A percentile compares a stretch with the other conserved stretches of the same genome.
phyloP scores from a whole-genome alignment of 2,888 invertebrate species.

The Punctoribates punctum region DNA sequence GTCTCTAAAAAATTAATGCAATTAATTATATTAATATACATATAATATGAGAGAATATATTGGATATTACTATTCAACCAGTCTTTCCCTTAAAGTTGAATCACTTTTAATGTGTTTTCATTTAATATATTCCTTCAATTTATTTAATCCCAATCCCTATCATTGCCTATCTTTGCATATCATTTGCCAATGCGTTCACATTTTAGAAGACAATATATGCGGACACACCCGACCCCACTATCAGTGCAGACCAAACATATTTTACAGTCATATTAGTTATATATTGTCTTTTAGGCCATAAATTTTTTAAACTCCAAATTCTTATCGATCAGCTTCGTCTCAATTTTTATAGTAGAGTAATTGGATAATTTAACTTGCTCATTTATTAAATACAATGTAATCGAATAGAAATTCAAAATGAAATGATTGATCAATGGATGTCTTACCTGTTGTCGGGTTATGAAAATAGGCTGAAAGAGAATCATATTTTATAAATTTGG shows the following conservation, averaged over 20 bases:
- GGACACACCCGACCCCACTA: constrained; percentile 16
- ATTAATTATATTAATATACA: constrained; percentile 16
- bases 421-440: too few species aligned
- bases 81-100: constrained; percentile 9
- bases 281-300: background rate
- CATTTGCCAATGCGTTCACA: background rate
- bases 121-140: constrained; percentile 16
- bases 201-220: constrained; percentile 6
- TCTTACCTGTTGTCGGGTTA: constrained; percentile 89
- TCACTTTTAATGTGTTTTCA: constrained; percentile 25
- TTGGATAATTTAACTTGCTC: too few species aligned
- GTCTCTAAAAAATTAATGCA: constrained; percentile 4
- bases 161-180: background rate
- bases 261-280: background rate
- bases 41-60: background rate
- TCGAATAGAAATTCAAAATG: too few species aligned
- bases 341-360: too few species aligned
- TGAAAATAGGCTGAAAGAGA: constrained; percentile 73
- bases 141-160: constrained; percentile 14
- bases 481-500: background rate
- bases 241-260: constrained; percentile 14
- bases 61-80: background rate
- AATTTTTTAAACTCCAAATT: background rate
- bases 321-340: too few species aligned
- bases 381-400: too few species aligned